These are phyloP conservation scores for Leucoraja erinaceus DNA, from an alignment of 2,113 vertebrate species.

Conservation along the genomic window DNA sequence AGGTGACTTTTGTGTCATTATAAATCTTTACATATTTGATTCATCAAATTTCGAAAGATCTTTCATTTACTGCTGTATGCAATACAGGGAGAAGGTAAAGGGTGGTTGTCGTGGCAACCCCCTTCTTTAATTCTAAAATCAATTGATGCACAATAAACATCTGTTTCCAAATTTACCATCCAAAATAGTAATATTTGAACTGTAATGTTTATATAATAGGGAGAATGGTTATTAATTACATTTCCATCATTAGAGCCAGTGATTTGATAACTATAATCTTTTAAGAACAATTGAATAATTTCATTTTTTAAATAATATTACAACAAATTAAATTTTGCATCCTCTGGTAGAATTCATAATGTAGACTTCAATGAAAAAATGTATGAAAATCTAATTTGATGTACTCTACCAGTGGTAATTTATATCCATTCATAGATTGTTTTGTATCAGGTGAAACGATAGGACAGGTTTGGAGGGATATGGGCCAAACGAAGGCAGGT, in stretches of 20 bases:
- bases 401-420: neutral
- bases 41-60: neutral
- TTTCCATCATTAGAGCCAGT: constrained; percentile 4
- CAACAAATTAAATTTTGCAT: neutral
- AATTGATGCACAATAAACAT: constrained; percentile 15
- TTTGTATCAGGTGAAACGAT: neutral
- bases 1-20: neutral
- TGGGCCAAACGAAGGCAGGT: too few species aligned
- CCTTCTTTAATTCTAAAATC: neutral
- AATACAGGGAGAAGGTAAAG: neutral
- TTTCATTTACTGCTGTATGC: neutral
- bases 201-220: neutral
- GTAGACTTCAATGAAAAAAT: neutral
- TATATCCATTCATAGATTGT: neutral
- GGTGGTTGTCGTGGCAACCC: too few species aligned
- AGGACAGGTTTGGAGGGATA: too few species aligned
- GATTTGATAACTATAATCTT: constrained; percentile 13
- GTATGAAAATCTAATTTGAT: neutral
- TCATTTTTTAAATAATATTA: constrained; percentile 11
- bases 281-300: constrained; percentile 2
- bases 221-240: neutral
- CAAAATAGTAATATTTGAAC: neutral
- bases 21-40: neutral
- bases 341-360: constrained; percentile 6
- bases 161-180: neutral